Conservation (phyloP, 30 jellyfish, hydroid and myxozoan species). For the Aurelia aurita complex sp. Pacific region DNA sequence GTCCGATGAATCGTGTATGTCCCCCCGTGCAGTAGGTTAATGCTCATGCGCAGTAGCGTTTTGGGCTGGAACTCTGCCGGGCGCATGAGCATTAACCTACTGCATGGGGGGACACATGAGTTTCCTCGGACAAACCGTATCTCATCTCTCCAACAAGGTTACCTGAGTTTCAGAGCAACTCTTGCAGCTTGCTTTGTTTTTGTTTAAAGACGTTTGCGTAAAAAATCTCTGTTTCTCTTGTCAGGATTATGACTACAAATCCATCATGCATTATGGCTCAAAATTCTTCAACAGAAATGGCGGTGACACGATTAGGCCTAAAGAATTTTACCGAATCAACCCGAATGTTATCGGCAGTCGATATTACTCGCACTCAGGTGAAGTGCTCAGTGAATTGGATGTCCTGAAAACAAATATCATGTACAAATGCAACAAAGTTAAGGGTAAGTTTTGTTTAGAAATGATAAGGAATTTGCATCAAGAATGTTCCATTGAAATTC, state of each 20-base stretch:
- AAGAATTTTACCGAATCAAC: conserved; percentile 54
- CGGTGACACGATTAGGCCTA: conserved; percentile 82
- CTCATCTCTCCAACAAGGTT: too few species aligned
- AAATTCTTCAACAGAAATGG: conserved; percentile 90
- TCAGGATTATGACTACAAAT: conserved; percentile 87
- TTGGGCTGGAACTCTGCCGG: too few species aligned
- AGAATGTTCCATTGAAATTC: too few species aligned
- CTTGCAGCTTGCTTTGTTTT: too few species aligned
- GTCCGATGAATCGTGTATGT: too few species aligned
- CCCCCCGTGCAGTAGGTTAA: too few species aligned
- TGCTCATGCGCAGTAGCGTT: too few species aligned
- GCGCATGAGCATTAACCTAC: too few species aligned
- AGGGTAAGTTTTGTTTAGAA: conserved; percentile 40
- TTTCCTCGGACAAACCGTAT: too few species aligned
- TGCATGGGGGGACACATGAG: too few species aligned
- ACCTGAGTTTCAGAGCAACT: too few species aligned
- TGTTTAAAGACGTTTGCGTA: neutral
- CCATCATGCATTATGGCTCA: conserved; percentile 98
- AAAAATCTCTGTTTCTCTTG: neutral
- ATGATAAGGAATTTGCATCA: too few species aligned
- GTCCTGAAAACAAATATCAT: conserved; percentile 84
- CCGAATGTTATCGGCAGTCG: conserved; percentile 78
- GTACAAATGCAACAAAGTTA: conserved; percentile 80
- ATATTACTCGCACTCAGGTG: conserved; percentile 79
- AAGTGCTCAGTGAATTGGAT: conserved; percentile 83